phyloP scores from a whole-genome alignment of 1,140 invertebrate species.

The Sipha flava region DNA sequence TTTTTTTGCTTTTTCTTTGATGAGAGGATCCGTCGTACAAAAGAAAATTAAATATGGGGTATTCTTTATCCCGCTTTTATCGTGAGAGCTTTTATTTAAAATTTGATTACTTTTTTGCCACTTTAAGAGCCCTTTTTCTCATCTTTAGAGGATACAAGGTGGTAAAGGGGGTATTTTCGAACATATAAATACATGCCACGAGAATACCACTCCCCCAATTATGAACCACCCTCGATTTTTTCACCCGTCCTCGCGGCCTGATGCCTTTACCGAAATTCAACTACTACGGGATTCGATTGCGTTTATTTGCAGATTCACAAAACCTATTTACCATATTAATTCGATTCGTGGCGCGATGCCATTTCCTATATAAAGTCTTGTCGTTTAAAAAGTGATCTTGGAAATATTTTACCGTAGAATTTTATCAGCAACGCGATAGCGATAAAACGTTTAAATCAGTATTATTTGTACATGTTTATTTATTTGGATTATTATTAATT shows the following conservation, averaged over 20 bases:
- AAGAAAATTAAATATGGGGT: constrained; percentile 25
- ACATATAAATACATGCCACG: not conserved
- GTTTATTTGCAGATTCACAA: not conserved
- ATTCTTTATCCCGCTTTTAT: constrained; percentile 20
- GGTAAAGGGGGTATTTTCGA: not conserved
- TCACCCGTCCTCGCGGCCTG: not conserved
- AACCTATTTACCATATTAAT: constrained; percentile 1
- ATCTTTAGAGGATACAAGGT: constrained; percentile 5
- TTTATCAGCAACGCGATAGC: not conserved
- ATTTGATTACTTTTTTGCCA: constrained; percentile 33
- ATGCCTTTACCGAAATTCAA: not conserved
- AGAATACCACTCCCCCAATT: constrained; percentile 5
- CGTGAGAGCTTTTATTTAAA: constrained; percentile 27
- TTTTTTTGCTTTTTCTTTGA: not conserved
- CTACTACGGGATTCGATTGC: not conserved
- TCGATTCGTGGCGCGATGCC: not conserved
- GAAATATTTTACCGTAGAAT: not conserved
- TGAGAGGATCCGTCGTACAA: not conserved
- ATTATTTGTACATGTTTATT: not conserved
- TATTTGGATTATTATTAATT: not conserved
- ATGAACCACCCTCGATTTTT: not conserved
- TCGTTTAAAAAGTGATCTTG: not conserved
- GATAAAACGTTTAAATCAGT: not conserved
- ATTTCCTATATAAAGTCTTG: not conserved
- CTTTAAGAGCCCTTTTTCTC: constrained; percentile 29